Conservation (phyloP, 1,140 invertebrate species). For the Euwallacea fornicatus region DNA sequence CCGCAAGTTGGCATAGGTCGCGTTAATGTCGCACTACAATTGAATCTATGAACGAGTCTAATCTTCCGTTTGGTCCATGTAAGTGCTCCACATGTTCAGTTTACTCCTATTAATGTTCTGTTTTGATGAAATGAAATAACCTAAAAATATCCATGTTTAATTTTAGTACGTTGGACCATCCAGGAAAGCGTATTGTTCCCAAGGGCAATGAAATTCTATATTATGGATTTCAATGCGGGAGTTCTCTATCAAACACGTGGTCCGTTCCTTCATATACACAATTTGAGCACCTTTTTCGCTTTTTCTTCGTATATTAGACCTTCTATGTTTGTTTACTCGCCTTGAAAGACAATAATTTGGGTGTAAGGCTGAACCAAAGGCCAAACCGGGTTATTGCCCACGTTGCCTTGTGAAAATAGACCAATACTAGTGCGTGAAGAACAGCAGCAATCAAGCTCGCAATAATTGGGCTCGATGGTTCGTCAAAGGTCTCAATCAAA, state of each 20-base stretch:
- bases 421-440: constrained; percentile 22
- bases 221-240: neutral
- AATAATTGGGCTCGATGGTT: constrained; percentile 5
- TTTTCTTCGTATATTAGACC: neutral
- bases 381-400: constrained; percentile 22
- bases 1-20: too few species aligned
- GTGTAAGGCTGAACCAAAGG: constrained; percentile 18
- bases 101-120: neutral
- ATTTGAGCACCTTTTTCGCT: neutral
- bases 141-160: neutral
- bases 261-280: neutral
- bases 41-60: too few species aligned
- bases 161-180: neutral
- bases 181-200: neutral
- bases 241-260: neutral
- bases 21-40: too few species aligned
- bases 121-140: constrained; percentile 3
- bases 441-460: constrained; percentile 7
- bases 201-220: neutral
- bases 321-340: constrained; percentile 13
- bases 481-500: neutral
- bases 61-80: neutral
- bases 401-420: constrained; percentile 26
- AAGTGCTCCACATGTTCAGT: too few species aligned
- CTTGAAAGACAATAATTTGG: constrained; percentile 31